phyloP scores from a whole-genome alignment of 64 coral and sea anemone species.

The Catalaphyllia jardinei region DNA sequence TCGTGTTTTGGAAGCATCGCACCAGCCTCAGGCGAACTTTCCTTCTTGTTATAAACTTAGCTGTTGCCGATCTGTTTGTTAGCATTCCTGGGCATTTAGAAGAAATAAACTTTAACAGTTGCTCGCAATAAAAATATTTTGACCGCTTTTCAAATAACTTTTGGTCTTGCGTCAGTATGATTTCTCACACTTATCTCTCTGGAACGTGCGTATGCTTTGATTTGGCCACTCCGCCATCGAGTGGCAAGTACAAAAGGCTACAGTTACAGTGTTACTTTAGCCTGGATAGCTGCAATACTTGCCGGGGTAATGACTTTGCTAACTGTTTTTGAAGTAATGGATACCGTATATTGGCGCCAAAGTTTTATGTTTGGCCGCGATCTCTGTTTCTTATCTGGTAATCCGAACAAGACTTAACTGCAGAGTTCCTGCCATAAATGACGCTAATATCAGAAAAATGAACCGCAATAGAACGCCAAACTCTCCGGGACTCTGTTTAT shows the following conservation, averaged over 20 bases:
- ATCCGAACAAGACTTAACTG: neutral
- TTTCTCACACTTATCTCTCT: neutral
- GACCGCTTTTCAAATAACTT: neutral
- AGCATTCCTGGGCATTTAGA: neutral
- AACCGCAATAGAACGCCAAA: neutral
- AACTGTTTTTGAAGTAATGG: too few relatives aligned
- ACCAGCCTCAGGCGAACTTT: neutral
- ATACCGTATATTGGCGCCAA: neutral
- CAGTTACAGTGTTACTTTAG: neutral
- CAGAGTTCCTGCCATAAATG: neutral
- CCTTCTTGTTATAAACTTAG: constrained; percentile 10
- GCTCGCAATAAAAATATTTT: neutral
- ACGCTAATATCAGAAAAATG: neutral
- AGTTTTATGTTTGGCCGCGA: neutral
- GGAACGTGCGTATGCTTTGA: neutral
- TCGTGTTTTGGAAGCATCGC: neutral
- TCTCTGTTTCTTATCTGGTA: neutral
- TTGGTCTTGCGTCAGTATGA: neutral
- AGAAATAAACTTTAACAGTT: neutral
- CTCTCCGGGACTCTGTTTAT: neutral
- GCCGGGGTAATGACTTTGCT: neutral
- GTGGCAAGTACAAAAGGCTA: constrained; percentile 14
- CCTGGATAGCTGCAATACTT: neutral
- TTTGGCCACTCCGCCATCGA: constrained; percentile 55
- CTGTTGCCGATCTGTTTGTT: constrained; percentile 1